A percentile compares a stretch with the other conserved stretches of the same genome.
Evolutionary conservation across 2,113 vertebrate species (phyloP).

Genomic region (Tylochromis polylepis): DNA sequence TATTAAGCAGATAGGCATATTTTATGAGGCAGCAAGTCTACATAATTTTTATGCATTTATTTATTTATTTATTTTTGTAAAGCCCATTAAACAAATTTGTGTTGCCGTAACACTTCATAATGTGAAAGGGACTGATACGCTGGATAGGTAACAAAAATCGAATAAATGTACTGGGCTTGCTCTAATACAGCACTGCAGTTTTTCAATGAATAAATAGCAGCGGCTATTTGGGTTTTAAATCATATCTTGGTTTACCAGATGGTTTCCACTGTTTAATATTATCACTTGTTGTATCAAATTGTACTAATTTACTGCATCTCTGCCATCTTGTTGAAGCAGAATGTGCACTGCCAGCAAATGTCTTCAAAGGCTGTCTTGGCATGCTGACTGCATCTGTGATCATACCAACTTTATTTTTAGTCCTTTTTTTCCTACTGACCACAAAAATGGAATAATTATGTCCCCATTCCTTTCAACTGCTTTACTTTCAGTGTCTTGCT

Average conservation of each 20-base stretch:
- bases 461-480: not conserved
- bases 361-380: not conserved
- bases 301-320: not conserved
- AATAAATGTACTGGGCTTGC: not conserved
- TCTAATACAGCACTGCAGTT: not conserved
- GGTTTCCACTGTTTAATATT: not conserved
- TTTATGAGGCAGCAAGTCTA: not conserved
- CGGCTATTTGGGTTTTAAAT: not conserved
- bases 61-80: not conserved
- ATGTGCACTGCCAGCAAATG: not conserved
- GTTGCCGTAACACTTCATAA: not conserved
- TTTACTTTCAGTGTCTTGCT: not conserved
- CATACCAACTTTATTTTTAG: not conserved
- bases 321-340: not conserved
- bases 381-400: not conserved
- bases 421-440: not conserved
- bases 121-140: not conserved
- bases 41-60: not conserved
- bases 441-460: not conserved
- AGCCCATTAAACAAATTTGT: not conserved
- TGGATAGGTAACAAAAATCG: not conserved
- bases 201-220: not conserved
- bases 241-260: not conserved
- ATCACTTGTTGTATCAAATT: not conserved
- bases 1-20: not conserved